Conservation (phyloP, 2,888 invertebrate genomes). For the Chorisops tibialis region DNA sequence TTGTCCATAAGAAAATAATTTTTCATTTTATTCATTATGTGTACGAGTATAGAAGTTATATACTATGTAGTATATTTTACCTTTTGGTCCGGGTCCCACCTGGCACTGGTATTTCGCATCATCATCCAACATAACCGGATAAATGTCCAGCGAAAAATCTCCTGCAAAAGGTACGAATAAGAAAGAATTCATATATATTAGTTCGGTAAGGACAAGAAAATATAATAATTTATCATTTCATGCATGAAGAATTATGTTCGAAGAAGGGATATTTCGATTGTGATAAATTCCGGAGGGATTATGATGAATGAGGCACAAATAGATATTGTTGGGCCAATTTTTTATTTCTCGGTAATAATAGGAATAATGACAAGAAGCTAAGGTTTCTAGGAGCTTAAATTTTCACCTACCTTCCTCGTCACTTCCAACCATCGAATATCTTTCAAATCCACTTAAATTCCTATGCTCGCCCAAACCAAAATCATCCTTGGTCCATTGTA, state of each 20-base stretch:
- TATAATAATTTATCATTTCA: not conserved
- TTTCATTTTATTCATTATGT: not conserved
- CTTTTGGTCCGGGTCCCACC: constrained; percentile 76
- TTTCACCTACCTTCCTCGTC: constrained; percentile 79
- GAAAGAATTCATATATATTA: constrained; percentile 1
- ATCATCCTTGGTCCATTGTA: constrained; percentile 97
- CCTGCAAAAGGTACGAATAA: constrained; percentile 55
- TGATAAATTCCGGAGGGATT: no score
- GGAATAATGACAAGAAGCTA: no score
- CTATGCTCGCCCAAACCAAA: constrained; percentile 91
- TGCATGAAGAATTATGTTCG: not conserved
- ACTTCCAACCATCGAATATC: constrained; percentile 94
- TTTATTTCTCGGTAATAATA: no score
- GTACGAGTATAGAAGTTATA: no score
- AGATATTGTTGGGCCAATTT: not conserved
- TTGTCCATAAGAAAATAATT: not conserved
- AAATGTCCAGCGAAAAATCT: constrained; percentile 88
- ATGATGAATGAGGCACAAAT: no score
- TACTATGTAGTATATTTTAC: constrained; percentile 37
- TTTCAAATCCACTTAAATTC: constrained; percentile 84
- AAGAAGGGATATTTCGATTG: not conserved
- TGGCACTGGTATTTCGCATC: constrained; percentile 94
- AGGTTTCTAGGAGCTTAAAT: no score
- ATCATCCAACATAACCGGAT: constrained; percentile 85
- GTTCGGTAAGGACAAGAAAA: not conserved